A percentile compares a stretch with the other conserved stretches of the same genome.
phyloP scores from a whole-genome alignment of 2,113 vertebrate genomes.

The Upupa epops region DNA sequence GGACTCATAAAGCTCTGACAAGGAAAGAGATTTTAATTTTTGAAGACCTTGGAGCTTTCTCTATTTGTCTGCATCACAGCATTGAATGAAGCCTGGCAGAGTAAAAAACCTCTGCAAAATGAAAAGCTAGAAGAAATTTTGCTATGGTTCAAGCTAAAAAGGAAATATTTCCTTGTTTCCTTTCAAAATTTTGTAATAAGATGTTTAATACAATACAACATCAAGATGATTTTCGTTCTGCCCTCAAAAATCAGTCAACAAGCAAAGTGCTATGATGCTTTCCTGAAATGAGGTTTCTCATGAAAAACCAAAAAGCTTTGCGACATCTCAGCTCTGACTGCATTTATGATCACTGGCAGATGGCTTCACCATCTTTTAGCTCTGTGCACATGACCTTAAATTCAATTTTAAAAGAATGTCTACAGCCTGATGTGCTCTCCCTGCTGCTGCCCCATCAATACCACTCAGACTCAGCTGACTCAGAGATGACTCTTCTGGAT shows the following conservation, averaged over 20 bases:
- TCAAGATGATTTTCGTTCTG: background rate
- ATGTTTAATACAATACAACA: background rate
- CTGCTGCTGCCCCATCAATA: background rate
- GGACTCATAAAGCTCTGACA: background rate
- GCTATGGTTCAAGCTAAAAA: background rate
- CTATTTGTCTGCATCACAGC: background rate
- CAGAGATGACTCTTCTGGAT: background rate
- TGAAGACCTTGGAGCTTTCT: background rate
- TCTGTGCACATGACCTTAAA: background rate
- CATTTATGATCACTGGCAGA: background rate
- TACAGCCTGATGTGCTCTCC: background rate
- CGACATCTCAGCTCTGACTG: background rate
- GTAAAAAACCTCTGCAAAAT: background rate
- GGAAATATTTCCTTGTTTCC: background rate
- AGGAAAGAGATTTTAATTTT: background rate
- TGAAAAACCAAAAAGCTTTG: background rate
- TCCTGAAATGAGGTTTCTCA: background rate
- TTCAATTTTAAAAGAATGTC: background rate
- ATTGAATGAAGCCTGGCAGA: background rate
- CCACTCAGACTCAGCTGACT: slow-evolving; percentile 1
- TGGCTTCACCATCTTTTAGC: background rate
- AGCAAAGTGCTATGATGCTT: background rate
- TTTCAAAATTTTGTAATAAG: background rate
- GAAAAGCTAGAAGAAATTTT: background rate
- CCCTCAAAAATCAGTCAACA: background rate